Evolutionary conservation across 2,113 vertebrate genomes (phyloP).

Genomic region (Elanoides forficatus): DNA sequence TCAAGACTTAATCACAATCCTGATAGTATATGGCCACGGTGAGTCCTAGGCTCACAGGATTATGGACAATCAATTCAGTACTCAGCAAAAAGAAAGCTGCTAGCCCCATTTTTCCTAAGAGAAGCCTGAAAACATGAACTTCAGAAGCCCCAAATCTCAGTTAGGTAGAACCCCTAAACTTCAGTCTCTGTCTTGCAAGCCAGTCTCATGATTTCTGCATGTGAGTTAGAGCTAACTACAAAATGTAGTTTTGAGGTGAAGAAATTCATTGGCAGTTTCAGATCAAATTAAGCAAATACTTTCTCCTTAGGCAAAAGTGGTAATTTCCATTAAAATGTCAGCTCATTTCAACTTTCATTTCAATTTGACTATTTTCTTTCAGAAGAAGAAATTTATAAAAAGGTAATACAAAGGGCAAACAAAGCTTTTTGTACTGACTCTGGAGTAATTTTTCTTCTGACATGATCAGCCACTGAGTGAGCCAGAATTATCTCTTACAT

Average conservation of each 20-base stretch:
- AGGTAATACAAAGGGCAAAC: not conserved
- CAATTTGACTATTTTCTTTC: not conserved
- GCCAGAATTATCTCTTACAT: not conserved
- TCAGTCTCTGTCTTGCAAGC: not conserved
- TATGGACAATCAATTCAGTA: not conserved
- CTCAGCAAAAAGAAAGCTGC: not conserved
- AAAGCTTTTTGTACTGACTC: not conserved
- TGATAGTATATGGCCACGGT: fast-evolving
- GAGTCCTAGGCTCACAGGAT: not conserved
- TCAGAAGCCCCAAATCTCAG: not conserved
- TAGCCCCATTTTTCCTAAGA: not conserved
- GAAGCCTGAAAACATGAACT: not conserved
- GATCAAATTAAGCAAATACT: not conserved
- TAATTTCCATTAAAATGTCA: not conserved
- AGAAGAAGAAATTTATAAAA: not conserved
- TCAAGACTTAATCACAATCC: not conserved
- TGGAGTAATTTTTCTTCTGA: not conserved
- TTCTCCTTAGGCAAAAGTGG: not conserved
- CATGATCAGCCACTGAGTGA: not conserved
- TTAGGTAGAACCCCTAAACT: not conserved
- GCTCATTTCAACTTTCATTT: not conserved
- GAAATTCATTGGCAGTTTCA: not conserved
- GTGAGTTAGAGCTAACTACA: not conserved
- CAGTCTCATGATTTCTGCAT: not conserved
- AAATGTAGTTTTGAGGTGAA: not conserved